Evolutionary conservation across 2,113 vertebrate genomes (phyloP), one percentile per base, ranked within the genome.

Genomic region (Melanostigma gelatinosum): DNA sequence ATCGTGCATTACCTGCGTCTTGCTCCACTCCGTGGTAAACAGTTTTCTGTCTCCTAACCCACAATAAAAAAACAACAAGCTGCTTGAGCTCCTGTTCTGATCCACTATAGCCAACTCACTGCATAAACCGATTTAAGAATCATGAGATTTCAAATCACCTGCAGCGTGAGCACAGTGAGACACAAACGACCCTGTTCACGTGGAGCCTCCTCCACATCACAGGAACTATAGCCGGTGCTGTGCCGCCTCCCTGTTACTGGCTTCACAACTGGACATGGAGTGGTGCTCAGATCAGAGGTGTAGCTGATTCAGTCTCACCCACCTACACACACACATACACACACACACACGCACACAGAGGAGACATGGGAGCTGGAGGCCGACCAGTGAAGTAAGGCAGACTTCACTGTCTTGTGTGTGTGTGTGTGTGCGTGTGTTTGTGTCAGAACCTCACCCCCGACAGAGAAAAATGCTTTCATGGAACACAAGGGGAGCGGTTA

Each of bases 41-140:
- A 20, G 24, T 27, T 36, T 38, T 82, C 34, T 38, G 29, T 61
- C 71, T 64, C 63, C 57, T 69, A 78, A 84, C 77, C 66, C 75
- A 72, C 66, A 78, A 75, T 42, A 55, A 87, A 82, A 87, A 82
- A 85, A 74, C 55, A 86, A 76, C 69, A 85, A 24, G 15, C 66
- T 8, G 66, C 46, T 85, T 85, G 73, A 65, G 66, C 75, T 71
- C 66, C 83, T 75, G 70, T 65, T 78, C 82, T 85, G 85, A 81
- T 79, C 52, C 79, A 65, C 58, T 22, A 32, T 32, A 48, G 75
- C 50, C 88, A 77, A 85, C 79, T 65, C 82, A 64, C 24, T 55
- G 55, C 75, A 22, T 82, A 85, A 93, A 89, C 76, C 64, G 73
- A 80, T 92, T 84, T 80, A 83, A 63, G 77, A 85, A 87, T 90